These are phyloP conservation scores for Cephus cinctus DNA, from an alignment of 1,140 invertebrate genomes.

Conservation along the genomic window DNA sequence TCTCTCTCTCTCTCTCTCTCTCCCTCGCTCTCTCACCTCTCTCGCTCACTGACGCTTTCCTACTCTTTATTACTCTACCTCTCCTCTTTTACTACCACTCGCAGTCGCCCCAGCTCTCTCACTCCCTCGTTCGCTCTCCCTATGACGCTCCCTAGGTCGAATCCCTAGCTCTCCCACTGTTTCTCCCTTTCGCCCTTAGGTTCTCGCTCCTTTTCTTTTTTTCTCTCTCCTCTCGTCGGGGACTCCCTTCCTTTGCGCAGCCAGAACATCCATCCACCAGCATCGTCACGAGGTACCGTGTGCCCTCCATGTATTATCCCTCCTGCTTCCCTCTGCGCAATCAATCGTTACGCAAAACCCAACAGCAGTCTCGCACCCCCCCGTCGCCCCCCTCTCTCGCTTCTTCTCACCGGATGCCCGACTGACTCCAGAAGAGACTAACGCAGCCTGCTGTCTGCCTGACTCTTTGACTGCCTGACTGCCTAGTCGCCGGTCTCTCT, in stretches of 20 bases:
- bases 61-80: conserved; percentile 23
- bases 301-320: conserved; percentile 9
- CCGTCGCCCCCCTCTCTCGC: neutral
- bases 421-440: too few species aligned
- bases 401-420: neutral
- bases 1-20: conserved; percentile 11
- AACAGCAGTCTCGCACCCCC: conserved; percentile 14
- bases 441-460: too few species aligned
- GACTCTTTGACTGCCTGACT: too few species aligned
- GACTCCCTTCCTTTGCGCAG: conserved; percentile 12
- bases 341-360: conserved; percentile 17
- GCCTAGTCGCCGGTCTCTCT: too few species aligned
- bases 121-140: conserved; percentile 13
- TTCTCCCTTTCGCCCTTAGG: conserved; percentile 12
- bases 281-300: neutral
- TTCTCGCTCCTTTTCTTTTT: conserved; percentile 3
- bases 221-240: conserved; percentile 10
- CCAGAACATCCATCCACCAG: too few species aligned
- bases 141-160: conserved; percentile 11
- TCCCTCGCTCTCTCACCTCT: conserved; percentile 18
- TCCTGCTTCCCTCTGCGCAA: conserved; percentile 7
- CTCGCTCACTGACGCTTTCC: too few species aligned
- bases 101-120: conserved; percentile 24
- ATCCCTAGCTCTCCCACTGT: conserved; percentile 15
- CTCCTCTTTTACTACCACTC: conserved; percentile 20